These are phyloP conservation scores for Cyrtodaria siliqua DNA, from an alignment of 2,888 invertebrate genomes.

Conservation along the genomic window DNA sequence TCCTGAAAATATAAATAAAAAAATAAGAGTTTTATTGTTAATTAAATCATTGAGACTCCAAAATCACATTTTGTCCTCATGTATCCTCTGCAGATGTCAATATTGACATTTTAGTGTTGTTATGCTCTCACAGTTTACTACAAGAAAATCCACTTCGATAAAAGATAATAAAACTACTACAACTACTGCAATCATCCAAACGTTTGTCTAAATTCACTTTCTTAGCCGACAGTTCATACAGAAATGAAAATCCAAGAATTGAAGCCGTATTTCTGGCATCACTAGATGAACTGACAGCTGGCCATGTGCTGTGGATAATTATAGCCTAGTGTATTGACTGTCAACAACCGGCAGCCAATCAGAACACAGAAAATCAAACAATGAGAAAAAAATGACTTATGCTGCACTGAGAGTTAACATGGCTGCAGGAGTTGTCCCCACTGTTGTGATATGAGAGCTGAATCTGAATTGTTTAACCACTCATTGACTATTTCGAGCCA, in stretches of 20 bases:
- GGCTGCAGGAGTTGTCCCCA: constrained; percentile 47
- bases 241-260: no score
- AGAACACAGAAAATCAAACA: constrained; percentile 24
- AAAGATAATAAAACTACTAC: neutral
- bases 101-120: constrained; percentile 7
- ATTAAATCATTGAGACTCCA: neutral
- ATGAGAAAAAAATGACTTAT: neutral
- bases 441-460: no score
- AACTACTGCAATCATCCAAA: neutral
- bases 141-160: neutral
- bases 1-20: no score
- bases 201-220: no score
- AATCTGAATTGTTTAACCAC: no score
- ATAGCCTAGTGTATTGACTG: constrained; percentile 56
- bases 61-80: constrained; percentile 2
- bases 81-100: constrained; percentile 7
- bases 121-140: neutral
- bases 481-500: no score
- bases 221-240: no score
- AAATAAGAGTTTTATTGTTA: no score
- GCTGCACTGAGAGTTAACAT: constrained; percentile 3
- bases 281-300: constrained; percentile 35
- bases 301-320: constrained; percentile 62
- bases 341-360: constrained; percentile 54
- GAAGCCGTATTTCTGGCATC: constrained; percentile 1